Percentiles rank a stretch among this genome's conserved stretches.
Evolutionary conservation across 2,797 vertebrate genomes (phyloP).

Genomic region (Labeo calbasu): DNA sequence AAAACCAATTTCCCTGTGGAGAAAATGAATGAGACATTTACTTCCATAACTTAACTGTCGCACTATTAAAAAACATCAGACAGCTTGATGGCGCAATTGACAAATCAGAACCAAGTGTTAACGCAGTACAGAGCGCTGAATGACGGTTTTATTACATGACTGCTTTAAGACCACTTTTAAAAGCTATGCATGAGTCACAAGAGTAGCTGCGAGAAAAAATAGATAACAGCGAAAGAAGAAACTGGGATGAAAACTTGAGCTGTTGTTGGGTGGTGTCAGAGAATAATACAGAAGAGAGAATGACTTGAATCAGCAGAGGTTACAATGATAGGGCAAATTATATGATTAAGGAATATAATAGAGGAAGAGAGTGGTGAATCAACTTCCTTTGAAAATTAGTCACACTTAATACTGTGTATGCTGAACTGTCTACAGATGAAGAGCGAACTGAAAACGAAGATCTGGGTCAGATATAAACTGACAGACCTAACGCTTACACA

Average conservation of each 20-base stretch:
- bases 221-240: not conserved
- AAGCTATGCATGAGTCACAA: constrained; percentile 26
- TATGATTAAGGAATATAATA: constrained; percentile 30
- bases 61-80: not conserved
- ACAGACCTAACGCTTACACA: not conserved
- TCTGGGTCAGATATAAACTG: not conserved
- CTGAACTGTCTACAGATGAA: not conserved
- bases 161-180: not conserved
- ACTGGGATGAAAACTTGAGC: constrained; percentile 10
- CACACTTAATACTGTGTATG: constrained; percentile 6
- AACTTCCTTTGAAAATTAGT: not conserved
- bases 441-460: not conserved
- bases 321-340: not conserved
- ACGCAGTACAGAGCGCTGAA: not conserved
- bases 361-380: constrained; percentile 7
- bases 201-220: not conserved
- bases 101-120: not conserved
- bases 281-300: not conserved
- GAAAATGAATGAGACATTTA: not conserved
- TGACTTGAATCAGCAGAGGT: constrained; percentile 26
- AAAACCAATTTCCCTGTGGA: not conserved
- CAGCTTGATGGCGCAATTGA: not conserved
- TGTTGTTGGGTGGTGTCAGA: not conserved
- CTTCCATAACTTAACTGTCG: too few species aligned
- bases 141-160: constrained; percentile 21